Conservation (phyloP, 2,113 vertebrate genomes). For the Mesocricetus auratus region DNA sequence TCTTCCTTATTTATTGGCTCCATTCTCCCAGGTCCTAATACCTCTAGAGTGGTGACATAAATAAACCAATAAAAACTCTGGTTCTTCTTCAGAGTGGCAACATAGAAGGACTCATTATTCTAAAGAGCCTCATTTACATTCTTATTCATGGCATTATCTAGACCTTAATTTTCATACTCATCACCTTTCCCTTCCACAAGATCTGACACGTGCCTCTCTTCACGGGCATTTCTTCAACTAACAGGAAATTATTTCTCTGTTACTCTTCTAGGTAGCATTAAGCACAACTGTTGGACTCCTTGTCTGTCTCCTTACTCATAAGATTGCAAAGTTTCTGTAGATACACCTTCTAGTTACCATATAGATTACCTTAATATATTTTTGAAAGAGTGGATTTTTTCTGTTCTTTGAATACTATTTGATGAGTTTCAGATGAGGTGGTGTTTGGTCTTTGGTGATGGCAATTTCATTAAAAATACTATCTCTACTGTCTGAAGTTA, state of each 20-base stretch:
- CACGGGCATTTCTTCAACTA: background rate
- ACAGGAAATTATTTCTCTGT: background rate
- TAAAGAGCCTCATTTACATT: background rate
- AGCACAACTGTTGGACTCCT: background rate
- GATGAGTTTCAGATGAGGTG: background rate
- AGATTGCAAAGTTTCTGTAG: background rate
- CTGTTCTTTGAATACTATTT: constrained; percentile 15
- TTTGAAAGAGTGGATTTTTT: background rate
- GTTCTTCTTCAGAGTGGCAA: background rate
- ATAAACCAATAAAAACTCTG: background rate
- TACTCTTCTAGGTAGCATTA: background rate
- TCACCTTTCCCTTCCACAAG: background rate
- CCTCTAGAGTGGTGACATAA: background rate
- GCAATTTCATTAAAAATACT: constrained; percentile 1
- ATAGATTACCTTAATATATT: background rate
- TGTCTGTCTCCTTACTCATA: background rate
- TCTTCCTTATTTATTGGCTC: background rate
- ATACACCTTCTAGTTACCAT: background rate
- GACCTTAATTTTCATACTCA: background rate
- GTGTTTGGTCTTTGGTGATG: constrained; percentile 22
- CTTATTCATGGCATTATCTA: background rate
- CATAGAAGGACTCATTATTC: background rate
- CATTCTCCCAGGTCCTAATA: background rate
- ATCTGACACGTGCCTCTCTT: background rate
- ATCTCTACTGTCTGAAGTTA: background rate